Evolutionary conservation across 1,140 invertebrate genomes (phyloP), one percentile per base, ranked within the genome.

Genomic region (Macrobrachium nipponense): DNA sequence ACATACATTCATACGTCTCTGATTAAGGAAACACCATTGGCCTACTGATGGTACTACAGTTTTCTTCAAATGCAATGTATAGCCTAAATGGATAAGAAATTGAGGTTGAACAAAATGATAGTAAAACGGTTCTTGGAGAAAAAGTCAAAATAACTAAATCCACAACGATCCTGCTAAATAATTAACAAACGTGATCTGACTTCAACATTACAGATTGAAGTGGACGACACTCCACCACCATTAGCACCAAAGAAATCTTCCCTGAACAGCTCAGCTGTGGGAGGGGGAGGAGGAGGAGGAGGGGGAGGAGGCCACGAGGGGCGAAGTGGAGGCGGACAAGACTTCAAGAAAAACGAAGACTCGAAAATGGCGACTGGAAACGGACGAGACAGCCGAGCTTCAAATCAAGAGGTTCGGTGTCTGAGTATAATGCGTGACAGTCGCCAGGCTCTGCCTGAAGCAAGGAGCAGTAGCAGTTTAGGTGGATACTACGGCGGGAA

Each of bases 151-250:
- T 59, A n/a, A 79, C 62, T 27, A 61, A 44, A 7, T 60, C 17
- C 0, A 27, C 58, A 14, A 58, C 23, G 10, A 79, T 59, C n/a
- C 76, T 60, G 76, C 44, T 79, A 17, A 51, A 20, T 76, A 15
- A 77, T 58, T 11, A 18, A 18, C 20, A 15, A 61, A 23, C 58
- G 27, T 27, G 17, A 59, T 62, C 75, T 68, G 68, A 20, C 44
- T 77, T 51, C 36, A 12, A 68, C 36, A 51, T 70, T 59, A 59
- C 75, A 82, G 86, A 70, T 87, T 20, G 79, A 87, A 59, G 51
- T 87, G 23, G 79, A 82, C 5, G 80, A 81, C 58, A 23, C 70
- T 6, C 87, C 87, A 17, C 87, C 87, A 5, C 87, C 87, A n/a
- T 62, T 85, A 17, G 82, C 60, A 23, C 87, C 87, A 2, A 88